These are phyloP conservation scores for Zygogramma bicolorata DNA, from an alignment of 2,888 invertebrate species.

Conservation along the genomic window DNA sequence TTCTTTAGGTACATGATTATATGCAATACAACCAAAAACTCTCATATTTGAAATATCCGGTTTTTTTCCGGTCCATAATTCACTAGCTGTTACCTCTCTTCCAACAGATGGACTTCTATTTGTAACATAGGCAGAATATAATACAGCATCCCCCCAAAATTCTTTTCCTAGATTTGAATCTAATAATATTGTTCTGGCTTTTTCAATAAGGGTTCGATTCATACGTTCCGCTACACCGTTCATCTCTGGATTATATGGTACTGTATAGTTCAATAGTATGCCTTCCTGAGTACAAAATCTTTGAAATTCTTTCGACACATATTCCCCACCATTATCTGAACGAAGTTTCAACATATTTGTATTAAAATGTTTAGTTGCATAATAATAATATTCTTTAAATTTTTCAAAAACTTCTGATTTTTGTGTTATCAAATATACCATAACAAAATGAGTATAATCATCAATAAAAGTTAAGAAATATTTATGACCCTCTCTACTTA, in stretches of 20 bases:
- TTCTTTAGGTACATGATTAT: no score
- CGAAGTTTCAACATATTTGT: conserved; percentile 21
- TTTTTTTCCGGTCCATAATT: no score
- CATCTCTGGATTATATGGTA: conserved; percentile 20
- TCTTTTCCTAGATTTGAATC: conserved; percentile 23
- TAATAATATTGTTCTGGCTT: conserved; percentile 16
- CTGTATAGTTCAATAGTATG: conserved; percentile 14
- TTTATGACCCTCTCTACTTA: conserved; percentile 12
- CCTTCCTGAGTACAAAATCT: background rate
- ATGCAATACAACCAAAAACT: no score
- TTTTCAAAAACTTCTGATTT: conserved; percentile 33
- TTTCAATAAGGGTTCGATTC: conserved; percentile 19
- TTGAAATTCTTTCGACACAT: conserved; percentile 6
- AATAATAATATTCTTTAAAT: conserved; percentile 25
- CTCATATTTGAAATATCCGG: conserved; percentile 24
- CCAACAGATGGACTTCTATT: conserved; percentile 10
- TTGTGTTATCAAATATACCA: conserved; percentile 33
- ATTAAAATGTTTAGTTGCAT: conserved; percentile 2
- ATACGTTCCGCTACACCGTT: conserved; percentile 20
- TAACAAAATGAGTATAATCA: conserved; percentile 26
- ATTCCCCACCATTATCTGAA: conserved; percentile 30
- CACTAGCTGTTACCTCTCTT: conserved; percentile 11
- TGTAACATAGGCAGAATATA: conserved; percentile 12
- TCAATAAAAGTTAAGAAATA: conserved; percentile 31
- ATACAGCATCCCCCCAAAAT: conserved; percentile 25